A percentile compares a stretch with the other conserved stretches of the same genome.
phyloP scores from a whole-genome alignment of 2,797 vertebrate genomes.

The Leptodactylus fallax region DNA sequence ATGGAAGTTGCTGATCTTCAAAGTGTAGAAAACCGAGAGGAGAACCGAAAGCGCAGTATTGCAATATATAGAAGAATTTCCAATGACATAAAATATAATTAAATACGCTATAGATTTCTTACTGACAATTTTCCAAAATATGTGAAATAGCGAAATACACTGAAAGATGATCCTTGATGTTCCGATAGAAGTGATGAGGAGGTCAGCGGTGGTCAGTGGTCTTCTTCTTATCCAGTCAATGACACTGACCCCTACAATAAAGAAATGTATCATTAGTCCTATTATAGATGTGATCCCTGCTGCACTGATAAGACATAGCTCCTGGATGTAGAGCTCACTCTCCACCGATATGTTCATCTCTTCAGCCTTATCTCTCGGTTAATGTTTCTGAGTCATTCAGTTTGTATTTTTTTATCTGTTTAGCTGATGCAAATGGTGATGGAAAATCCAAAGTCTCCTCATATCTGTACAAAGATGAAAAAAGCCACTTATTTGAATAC shows the following conservation, averaged over 20 bases:
- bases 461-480: neutral
- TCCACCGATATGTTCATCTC: neutral
- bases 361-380: neutral
- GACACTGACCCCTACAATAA: neutral
- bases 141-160: too few relatives aligned
- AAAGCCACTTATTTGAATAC: neutral
- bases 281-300: neutral
- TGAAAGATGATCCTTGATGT: neutral
- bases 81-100: too few relatives aligned
- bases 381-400: neutral
- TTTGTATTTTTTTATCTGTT: neutral
- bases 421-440: neutral
- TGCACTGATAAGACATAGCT: neutral
- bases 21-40: neutral
- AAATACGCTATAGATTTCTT: too few relatives aligned
- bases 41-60: neutral
- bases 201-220: slow-evolving; percentile 9
- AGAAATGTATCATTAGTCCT: neutral
- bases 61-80: neutral
- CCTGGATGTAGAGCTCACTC: neutral
- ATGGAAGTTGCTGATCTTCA: slow-evolving; percentile 18
- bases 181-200: neutral
- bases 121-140: neutral
- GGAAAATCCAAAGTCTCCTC: neutral
- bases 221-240: slow-evolving; percentile 4